Conservation (phyloP, 2,888 invertebrate species). For the Heliothis peltigera region DNA sequence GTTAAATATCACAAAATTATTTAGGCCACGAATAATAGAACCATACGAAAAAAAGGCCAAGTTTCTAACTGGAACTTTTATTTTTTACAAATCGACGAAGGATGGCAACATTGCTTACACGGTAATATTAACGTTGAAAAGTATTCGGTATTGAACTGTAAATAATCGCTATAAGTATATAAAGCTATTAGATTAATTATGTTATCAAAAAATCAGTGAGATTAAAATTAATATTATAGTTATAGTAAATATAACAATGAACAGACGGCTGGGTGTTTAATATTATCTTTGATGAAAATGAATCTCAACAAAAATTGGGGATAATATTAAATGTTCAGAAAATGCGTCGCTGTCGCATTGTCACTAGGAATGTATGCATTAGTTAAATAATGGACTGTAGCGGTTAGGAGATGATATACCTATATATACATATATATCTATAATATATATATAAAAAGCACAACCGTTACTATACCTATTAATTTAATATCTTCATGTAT, state of each 20-base stretch:
- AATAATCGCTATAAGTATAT: constrained; percentile 84
- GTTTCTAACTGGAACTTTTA: constrained; percentile 21
- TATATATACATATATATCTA: constrained; percentile 61
- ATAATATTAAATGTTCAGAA: constrained; percentile 79
- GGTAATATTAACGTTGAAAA: constrained; percentile 67
- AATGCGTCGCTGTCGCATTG: constrained; percentile 68
- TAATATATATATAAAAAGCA: constrained; percentile 73
- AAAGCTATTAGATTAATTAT: constrained; percentile 84
- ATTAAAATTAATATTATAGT: constrained; percentile 85
- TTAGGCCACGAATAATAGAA: constrained; percentile 11
- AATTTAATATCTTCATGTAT: constrained; percentile 71
- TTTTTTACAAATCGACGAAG: constrained; percentile 43
- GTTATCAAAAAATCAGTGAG: constrained; percentile 88
- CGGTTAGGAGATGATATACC: constrained; percentile 72
- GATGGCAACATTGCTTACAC: constrained; percentile 70
- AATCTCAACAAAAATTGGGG: constrained; percentile 75
- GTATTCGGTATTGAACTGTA: constrained; percentile 79
- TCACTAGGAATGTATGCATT: constrained; percentile 77
- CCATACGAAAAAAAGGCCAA: constrained; percentile 17
- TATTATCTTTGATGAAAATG: constrained; percentile 71
- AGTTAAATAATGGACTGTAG: constrained; percentile 77
- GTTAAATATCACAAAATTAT: constrained; percentile 5
- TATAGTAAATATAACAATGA: constrained; percentile 71
- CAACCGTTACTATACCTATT: constrained; percentile 74
- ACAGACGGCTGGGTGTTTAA: constrained; percentile 77